These are phyloP conservation scores for Camponotus floridanus DNA, from an alignment of 1,140 invertebrate genomes.

Conservation along the genomic window DNA sequence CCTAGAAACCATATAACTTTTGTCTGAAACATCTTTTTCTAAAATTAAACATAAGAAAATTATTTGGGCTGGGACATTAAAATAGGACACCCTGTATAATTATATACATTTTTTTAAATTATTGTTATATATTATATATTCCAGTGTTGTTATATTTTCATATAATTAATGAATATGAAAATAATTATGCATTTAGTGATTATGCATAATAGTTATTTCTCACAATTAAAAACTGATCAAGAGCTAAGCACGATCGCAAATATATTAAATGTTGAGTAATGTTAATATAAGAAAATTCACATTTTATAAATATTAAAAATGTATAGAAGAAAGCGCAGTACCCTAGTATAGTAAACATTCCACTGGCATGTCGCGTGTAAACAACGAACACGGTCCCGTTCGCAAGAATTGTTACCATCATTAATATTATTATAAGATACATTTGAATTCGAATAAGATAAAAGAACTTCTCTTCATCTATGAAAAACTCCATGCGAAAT, in stretches of 20 bases:
- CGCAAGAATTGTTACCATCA: conserved; percentile 14
- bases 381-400: conserved; percentile 42
- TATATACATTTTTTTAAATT: neutral
- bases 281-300: neutral
- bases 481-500: conserved; percentile 26
- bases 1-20: no score
- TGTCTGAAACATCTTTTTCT: no score
- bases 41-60: no score
- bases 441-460: conserved; percentile 43
- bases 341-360: conserved; percentile 66
- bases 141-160: no score
- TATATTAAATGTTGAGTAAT: neutral
- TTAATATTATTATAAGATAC: neutral
- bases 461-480: conserved; percentile 60
- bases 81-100: neutral
- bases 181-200: neutral
- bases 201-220: neutral
- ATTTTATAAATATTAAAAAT: neutral
- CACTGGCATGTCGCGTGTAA: conserved; percentile 60
- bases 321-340: conserved; percentile 17
- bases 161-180: conserved; percentile 29
- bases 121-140: no score
- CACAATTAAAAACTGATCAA: neutral
- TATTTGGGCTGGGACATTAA: no score
- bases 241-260: neutral